Conservation (phyloP, 1,140 invertebrate species). For the Calliphora vicina region DNA sequence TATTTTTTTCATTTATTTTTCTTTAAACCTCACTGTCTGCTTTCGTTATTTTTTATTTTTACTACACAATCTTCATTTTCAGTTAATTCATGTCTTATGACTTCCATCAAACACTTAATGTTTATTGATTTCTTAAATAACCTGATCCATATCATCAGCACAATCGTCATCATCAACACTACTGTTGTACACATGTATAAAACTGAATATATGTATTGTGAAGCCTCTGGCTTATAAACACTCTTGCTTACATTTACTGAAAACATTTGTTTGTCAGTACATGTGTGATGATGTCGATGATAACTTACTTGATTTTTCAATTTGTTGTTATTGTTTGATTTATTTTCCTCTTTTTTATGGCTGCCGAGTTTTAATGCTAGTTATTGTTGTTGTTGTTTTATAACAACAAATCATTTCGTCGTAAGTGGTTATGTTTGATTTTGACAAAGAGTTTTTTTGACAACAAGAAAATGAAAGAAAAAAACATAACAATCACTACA, state of each 20-base stretch:
- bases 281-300: no score
- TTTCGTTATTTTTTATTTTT: no score
- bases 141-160: no score
- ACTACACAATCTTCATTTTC: background rate
- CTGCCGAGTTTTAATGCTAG: background rate
- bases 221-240: background rate
- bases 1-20: no score
- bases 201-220: background rate
- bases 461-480: no score
- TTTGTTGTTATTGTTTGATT: background rate
- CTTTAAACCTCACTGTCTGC: no score
- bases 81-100: background rate
- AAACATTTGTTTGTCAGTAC: no score
- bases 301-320: background rate
- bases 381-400: background rate
- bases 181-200: no score
- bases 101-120: background rate
- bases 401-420: background rate
- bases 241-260: background rate
- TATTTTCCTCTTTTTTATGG: background rate
- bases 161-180: no score
- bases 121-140: background rate
- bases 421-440: background rate
- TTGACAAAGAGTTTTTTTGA: background rate
- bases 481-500: no score